Base-by-base conservation (phyloP, 2,113 vertebrate species). In the Emydocephalus ijimae region DNA sequence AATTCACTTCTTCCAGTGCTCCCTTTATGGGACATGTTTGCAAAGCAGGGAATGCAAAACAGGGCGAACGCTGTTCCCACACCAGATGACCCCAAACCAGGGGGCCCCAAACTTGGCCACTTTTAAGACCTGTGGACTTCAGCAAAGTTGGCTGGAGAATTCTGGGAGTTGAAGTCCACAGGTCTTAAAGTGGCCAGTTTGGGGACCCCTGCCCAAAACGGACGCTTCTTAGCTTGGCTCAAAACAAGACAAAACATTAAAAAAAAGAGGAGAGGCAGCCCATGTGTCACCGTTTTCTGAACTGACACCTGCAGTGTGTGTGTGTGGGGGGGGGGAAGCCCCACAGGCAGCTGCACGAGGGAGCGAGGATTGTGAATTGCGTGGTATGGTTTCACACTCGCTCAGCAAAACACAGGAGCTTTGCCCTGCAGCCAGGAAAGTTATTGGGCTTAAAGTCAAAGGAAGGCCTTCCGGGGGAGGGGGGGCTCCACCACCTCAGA, bases 1-100 rank as follows among this genome's bases (percentile, higher is more conserved):
- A 9, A 34, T 43, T 43, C 18, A 21, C 15, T 8, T 39, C 69
- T 81, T 39, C 69, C 69, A 74, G n/a, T 1, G 8, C n/a, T 34
- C 15, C 15, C n/a, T 39, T 39, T 20, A 8, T 2, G 15, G n/a
- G 6, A 3, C 74, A 20, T 21, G 18, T 43, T 39, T 21, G 74
- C 34, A 21, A 43, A 43, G 18, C 74, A 10, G 74, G 74, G 20
- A 81, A 21, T 39, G 69, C 12, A 2, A 39, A 81, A 2, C 14
- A 2, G 69, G n/a, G 14, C n/a, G 0, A 15, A 8, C 2, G 0
- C 48, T 50, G n/a, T 34, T 39, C 69, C 5, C n/a, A 15, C 7
- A 39, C 15, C n/a, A 81, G 69, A 0, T 39, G 6, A 3, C 15
- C 69, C 34, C 39, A 21, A 54, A 50, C 48, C 48, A 50, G 48